Conservation (phyloP, 2,113 vertebrate genomes). For the Calidris pugnax region DNA sequence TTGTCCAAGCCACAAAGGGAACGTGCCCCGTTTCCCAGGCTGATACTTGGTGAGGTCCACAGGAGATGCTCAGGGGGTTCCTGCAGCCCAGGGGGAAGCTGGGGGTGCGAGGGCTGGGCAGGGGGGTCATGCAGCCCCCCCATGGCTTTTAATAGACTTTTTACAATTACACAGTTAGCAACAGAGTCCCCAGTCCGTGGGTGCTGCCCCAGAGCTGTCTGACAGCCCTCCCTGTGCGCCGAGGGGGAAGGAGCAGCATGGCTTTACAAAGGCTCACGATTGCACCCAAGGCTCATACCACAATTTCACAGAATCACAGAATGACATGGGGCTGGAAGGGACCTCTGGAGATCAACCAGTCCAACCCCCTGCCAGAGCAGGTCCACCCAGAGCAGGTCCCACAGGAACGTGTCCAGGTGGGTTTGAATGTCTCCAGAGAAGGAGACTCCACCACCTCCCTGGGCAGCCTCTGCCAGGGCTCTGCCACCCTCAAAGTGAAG, state of each 20-base stretch:
- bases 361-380: no score
- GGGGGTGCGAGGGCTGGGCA: neutral
- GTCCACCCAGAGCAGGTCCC: no score
- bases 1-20: neutral
- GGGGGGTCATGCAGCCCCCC: neutral
- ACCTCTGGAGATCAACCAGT: no score
- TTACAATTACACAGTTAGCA: neutral
- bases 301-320: no score
- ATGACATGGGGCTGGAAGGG: no score
- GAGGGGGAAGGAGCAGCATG: neutral
- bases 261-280: neutral
- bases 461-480: no score
- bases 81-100: neutral
- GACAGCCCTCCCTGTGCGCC: rapidly evolving
- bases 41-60: neutral
- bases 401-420: no score
- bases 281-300: neutral
- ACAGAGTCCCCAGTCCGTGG: neutral
- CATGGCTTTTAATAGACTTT: neutral
- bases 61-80: neutral
- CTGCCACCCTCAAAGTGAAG: no score
- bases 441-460: no score
- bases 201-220: neutral
- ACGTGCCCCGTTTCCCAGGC: neutral
- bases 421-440: no score